These are phyloP conservation scores for Progne subis DNA, from an alignment of 2,113 vertebrate genomes.

Conservation along the genomic window DNA sequence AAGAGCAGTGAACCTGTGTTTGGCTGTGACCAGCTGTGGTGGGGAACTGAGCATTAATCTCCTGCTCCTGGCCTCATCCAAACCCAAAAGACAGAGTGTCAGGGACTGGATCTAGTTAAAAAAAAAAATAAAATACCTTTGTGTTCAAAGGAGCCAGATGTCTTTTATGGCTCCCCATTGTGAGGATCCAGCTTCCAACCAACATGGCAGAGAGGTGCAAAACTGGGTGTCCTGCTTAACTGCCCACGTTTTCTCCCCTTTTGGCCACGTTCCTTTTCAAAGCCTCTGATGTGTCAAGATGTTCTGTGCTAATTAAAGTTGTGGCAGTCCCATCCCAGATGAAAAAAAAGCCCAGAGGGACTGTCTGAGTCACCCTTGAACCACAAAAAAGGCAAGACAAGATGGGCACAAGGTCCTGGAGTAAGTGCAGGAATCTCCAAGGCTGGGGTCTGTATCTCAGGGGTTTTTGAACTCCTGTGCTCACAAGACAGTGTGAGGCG, in stretches of 20 bases:
- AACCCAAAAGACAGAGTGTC: not conserved
- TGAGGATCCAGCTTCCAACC: not conserved
- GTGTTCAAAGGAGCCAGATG: not conserved
- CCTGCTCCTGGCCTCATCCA: not conserved
- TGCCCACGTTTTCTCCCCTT: not conserved
- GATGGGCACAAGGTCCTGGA: not conserved
- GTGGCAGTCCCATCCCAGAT: not conserved
- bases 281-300: not conserved
- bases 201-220: not conserved
- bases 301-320: not conserved
- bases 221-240: not conserved
- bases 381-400: not conserved
- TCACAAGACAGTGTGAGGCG: not conserved
- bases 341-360: not conserved
- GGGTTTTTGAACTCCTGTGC: not conserved
- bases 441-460: not conserved
- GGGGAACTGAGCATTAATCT: not conserved
- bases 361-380: not conserved
- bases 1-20: not conserved
- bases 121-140: not conserved
- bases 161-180: not conserved
- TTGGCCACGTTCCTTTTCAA: not conserved
- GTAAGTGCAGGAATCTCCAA: not conserved
- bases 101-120: not conserved
- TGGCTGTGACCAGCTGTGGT: not conserved